These are phyloP conservation scores for Eledona agricola DNA, from an alignment of 2,888 invertebrate genomes.

Conservation along the genomic window DNA sequence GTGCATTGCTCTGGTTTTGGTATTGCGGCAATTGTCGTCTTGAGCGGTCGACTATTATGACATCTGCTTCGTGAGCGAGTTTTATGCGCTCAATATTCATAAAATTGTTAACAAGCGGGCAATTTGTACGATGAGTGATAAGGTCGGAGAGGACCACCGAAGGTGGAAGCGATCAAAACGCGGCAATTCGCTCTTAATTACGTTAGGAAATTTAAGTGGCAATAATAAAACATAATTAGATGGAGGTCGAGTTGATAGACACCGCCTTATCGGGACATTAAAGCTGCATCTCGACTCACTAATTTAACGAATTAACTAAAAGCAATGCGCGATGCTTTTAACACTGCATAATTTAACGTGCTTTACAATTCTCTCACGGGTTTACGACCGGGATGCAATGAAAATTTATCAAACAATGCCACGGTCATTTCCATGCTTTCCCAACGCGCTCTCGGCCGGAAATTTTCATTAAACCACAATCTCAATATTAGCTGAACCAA, in stretches of 20 bases:
- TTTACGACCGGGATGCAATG: constrained; percentile 37
- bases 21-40: constrained; percentile 47
- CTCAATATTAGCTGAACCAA: no score
- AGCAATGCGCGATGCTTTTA: constrained; percentile 43
- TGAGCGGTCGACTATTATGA: no score
- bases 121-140: constrained; percentile 1
- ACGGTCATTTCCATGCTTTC: no score
- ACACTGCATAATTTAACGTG: constrained; percentile 48
- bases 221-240: constrained; percentile 31
- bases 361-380: constrained; percentile 36
- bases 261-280: constrained; percentile 14
- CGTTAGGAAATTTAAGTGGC: constrained; percentile 12
- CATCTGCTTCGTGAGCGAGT: no score
- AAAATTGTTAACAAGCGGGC: constrained; percentile 2
- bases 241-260: constrained; percentile 12
- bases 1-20: constrained; percentile 47
- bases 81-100: not conserved
- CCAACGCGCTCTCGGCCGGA: no score
- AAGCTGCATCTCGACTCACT: constrained; percentile 24
- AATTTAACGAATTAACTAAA: constrained; percentile 36
- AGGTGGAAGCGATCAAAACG: constrained; percentile 7
- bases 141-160: constrained; percentile 17
- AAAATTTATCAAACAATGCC: no score
- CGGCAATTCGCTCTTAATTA: constrained; percentile 29
- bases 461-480: no score